phyloP scores from a whole-genome alignment of 1,140 invertebrate species.

The Cecropterus lyciades region DNA sequence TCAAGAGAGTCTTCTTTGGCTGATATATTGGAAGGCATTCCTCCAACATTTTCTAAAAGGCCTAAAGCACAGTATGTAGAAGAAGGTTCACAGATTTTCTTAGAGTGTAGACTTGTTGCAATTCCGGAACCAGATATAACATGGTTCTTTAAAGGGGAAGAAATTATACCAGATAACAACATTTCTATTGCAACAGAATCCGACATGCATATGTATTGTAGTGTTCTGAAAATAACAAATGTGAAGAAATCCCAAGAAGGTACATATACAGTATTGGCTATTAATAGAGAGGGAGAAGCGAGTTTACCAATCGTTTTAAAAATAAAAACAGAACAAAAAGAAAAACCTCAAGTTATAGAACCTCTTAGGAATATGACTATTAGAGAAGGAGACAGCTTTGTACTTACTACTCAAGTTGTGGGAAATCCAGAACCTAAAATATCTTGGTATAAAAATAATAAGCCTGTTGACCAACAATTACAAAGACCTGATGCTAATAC shows the following conservation, averaged over 20 bases:
- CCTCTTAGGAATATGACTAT: constrained; percentile 90
- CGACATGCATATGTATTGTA: constrained; percentile 96
- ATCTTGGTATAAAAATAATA: constrained; percentile 91
- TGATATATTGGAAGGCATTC: constrained; percentile 96
- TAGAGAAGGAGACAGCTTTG: constrained; percentile 91
- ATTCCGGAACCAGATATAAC: constrained; percentile 95
- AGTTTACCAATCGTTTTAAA: constrained; percentile 92
- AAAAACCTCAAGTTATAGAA: constrained; percentile 92
- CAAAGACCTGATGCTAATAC: constrained; percentile 88
- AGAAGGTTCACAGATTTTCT: constrained; percentile 90
- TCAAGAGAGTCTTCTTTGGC: constrained; percentile 95
- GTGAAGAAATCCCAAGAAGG: constrained; percentile 93
- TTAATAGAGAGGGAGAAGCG: constrained; percentile 95
- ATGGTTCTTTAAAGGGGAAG: constrained; percentile 92
- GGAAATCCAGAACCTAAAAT: constrained; percentile 92
- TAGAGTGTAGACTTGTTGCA: constrained; percentile 94
- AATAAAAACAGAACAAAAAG: constrained; percentile 90
- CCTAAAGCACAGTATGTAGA: constrained; percentile 93
- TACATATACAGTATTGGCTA: constrained; percentile 93
- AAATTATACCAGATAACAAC: constrained; percentile 87
- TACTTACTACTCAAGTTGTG: constrained; percentile 90
- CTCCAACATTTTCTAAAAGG: constrained; percentile 95
- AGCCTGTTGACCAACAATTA: constrained; percentile 85
- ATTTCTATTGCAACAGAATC: constrained; percentile 91
- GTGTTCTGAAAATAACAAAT: constrained; percentile 91